Conservation (phyloP, 1,140 invertebrate genomes). For the Drosophila orosa region DNA sequence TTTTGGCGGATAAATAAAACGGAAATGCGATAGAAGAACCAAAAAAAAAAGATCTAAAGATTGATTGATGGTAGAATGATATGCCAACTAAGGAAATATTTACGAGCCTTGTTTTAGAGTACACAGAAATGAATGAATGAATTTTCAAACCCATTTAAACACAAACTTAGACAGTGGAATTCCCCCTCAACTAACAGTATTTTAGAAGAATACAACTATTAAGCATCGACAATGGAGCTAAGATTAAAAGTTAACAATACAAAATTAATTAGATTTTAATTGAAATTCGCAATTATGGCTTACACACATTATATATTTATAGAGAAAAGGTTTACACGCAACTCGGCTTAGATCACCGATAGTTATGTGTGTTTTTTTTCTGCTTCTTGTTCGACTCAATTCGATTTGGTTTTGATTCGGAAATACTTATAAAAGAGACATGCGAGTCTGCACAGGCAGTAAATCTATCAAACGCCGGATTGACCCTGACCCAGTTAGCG, state of each 20-base stretch:
- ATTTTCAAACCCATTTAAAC: background rate
- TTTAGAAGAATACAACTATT: slow-evolving; percentile 26
- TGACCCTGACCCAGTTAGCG: slow-evolving; percentile 78
- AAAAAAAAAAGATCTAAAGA: slow-evolving; percentile 11
- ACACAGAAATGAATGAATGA: slow-evolving; percentile 4
- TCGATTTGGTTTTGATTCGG: slow-evolving; percentile 36
- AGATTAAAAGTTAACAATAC: slow-evolving; percentile 65
- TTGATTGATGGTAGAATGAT: slow-evolving; percentile 34
- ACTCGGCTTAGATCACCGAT: slow-evolving; percentile 38
- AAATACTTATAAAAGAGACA: slow-evolving; percentile 45
- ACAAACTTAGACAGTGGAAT: slow-evolving; percentile 28
- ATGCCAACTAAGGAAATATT: slow-evolving; percentile 20
- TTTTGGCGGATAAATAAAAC: slow-evolving; percentile 39
- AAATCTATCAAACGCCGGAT: slow-evolving; percentile 67
- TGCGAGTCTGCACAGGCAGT: slow-evolving; percentile 31
- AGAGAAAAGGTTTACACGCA: slow-evolving; percentile 50
- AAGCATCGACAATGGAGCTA: slow-evolving; percentile 30
- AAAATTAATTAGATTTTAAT: slow-evolving; percentile 57
- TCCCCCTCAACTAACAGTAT: slow-evolving; percentile 13
- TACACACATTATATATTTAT: slow-evolving; percentile 24
- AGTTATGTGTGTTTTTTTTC: slow-evolving; percentile 14
- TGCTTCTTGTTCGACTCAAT: slow-evolving; percentile 42
- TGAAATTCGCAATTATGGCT: slow-evolving; percentile 65
- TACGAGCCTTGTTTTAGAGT: background rate
- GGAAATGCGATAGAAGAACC: slow-evolving; percentile 24